Percentiles rank a stretch among this genome's conserved stretches.
Evolutionary conservation across 2,797 vertebrate genomes (phyloP).

Genomic region (Gambusia yucatana): DNA sequence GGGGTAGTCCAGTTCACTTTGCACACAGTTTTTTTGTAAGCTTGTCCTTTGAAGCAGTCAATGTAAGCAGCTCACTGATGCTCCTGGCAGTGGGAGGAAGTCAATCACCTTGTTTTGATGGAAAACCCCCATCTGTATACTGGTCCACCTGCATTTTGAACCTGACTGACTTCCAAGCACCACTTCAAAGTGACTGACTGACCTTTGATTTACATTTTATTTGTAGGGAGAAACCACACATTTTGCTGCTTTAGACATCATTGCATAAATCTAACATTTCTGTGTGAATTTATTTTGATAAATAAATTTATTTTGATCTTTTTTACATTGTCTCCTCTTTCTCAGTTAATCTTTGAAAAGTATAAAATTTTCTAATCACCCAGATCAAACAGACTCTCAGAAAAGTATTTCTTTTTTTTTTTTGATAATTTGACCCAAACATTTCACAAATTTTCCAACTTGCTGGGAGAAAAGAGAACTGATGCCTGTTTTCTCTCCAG

Average conservation of each 20-base stretch:
- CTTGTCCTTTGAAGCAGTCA: constrained; percentile 1
- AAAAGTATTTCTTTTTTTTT: constrained; percentile 48
- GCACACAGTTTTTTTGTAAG: not conserved
- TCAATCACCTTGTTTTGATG: constrained; percentile 3
- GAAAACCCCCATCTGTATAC: constrained; percentile 7
- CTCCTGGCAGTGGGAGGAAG: not conserved
- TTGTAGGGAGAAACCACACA: not conserved
- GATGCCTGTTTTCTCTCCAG: constrained; percentile 28
- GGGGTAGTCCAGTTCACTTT: not conserved
- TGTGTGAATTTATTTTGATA: constrained; percentile 12
- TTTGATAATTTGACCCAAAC: constrained; percentile 45
- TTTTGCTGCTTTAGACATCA: constrained; percentile 6
- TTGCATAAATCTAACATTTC: constrained; percentile 27
- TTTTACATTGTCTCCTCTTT: constrained; percentile 34
- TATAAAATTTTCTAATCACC: constrained; percentile 49
- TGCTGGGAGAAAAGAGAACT: constrained; percentile 18
- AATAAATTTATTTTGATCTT: constrained; percentile 8
- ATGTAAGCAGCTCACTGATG: not conserved
- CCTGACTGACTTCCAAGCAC: not conserved
- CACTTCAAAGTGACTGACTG: constrained; percentile 24
- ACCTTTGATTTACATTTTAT: not conserved
- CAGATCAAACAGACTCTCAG: constrained; percentile 48
- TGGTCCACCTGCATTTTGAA: not conserved
- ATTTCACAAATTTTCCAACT: constrained; percentile 37
- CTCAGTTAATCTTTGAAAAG: constrained; percentile 54